phyloP scores from a whole-genome alignment of 2,113 vertebrate species.

The Bubalus kerabau region DNA sequence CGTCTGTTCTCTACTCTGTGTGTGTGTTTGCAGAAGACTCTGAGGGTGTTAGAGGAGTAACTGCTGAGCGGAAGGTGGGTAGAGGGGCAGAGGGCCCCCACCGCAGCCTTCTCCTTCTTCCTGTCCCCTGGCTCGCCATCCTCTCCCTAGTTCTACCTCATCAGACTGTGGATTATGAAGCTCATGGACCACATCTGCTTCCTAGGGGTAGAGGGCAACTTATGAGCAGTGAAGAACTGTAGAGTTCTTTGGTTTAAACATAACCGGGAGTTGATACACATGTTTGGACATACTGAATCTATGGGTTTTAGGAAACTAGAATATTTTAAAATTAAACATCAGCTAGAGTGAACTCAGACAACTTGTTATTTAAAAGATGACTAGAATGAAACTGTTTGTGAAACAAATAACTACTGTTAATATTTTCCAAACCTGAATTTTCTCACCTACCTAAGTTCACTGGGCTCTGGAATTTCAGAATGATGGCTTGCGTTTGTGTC shows the following conservation, averaged over 20 bases:
- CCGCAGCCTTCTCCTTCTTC: neutral
- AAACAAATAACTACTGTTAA: neutral
- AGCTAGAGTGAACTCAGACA: neutral
- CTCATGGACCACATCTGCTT: neutral
- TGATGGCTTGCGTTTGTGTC: neutral
- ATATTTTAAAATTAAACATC: neutral
- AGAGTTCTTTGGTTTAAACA: neutral
- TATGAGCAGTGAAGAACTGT: fast-evolving
- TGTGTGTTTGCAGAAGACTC: neutral
- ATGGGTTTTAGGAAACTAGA: neutral
- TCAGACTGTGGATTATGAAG: neutral
- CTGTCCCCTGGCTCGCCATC: neutral
- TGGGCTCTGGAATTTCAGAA: neutral
- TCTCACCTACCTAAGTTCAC: neutral
- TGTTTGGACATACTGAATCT: no score
- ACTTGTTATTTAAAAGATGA: neutral
- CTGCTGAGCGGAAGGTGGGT: fast-evolving
- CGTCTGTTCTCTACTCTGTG: neutral
- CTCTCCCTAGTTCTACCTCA: neutral
- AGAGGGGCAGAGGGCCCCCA: neutral
- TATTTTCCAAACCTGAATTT: neutral
- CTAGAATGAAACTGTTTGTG: neutral
- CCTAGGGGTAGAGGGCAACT: neutral
- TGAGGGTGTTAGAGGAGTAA: neutral
- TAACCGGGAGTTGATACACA: neutral